Base-by-base conservation (phyloP, 2,888 invertebrate genomes). In the Taphrorychus bicolor region DNA sequence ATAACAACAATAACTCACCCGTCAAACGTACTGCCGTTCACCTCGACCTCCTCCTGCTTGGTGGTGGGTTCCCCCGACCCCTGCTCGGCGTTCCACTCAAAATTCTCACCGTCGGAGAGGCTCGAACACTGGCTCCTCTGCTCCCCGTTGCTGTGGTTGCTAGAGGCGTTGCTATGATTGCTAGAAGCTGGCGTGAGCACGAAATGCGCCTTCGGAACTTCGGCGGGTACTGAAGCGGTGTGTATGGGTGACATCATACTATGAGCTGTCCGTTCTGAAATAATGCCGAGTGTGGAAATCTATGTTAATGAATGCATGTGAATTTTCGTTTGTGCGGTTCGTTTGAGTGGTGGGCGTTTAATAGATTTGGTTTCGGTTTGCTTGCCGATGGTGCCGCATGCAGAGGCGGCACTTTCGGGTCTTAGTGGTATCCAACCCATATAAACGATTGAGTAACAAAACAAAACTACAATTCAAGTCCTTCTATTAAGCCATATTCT, bases 81-180 rank as follows among this genome's bases (percentile, higher is more conserved):
- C 64, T 84, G 86, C 58, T 76, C 78, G 1, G 91, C 91, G 76
- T 89, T 90, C 81, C 93, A 92, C 80, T 93, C 93, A 82, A 89
- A 93, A 81, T 90, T 92, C 80, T 93, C 93, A 9, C 89, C 90
- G 76, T 92, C 92, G 3, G 92, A 92, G 73, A 92, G 85, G 64
- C 86, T 86, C 42, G 83, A 84, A 76, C 84, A 85, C 75, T 84
- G 84, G 76, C 84, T 84, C 76, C 80, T 82, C 41, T 73, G 70
- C 42, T 70, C 71, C 7, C 72, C 73, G 48, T 69, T 70, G 51
- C 58, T 70, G 56, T 71, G 70, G 57, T 59, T 59, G 41, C 65
- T 62, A 24, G 59, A 56, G 18, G 56, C 32, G 52, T 54, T 48
- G 60, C 63, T 62, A 41, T 64, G 48, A 56, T 60, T 58, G 52